phyloP scores from a whole-genome alignment of 2,888 invertebrate species.

The Tricholauxania praeusta region DNA sequence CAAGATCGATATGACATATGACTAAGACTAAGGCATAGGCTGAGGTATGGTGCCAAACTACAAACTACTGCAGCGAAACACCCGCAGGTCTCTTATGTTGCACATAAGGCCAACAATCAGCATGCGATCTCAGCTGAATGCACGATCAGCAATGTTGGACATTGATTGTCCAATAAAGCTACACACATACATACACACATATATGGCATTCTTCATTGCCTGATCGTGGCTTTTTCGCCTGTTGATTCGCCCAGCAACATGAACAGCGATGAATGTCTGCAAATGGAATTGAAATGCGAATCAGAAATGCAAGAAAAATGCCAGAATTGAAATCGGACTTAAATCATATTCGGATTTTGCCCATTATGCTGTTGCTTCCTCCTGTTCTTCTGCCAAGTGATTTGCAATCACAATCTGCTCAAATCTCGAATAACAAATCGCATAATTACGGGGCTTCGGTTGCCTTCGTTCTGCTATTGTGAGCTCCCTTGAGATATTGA shows the following conservation, averaged over 20 bases:
- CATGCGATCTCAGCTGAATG: constrained; percentile 56
- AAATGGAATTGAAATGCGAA: constrained; percentile 55
- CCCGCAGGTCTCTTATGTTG: constrained; percentile 20
- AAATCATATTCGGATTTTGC: constrained; percentile 58
- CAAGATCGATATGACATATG: constrained; percentile 34
- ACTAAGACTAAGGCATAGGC: neutral
- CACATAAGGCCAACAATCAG: constrained; percentile 48
- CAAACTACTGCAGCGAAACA: constrained; percentile 46
- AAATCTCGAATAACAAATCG: constrained; percentile 66
- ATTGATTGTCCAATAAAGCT: neutral
- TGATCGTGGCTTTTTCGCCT: constrained; percentile 5
- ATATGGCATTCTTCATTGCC: constrained; percentile 37
- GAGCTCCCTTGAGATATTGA: constrained; percentile 32
- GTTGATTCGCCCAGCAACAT: neutral
- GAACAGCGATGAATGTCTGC: constrained; percentile 16
- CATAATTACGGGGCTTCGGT: constrained; percentile 63
- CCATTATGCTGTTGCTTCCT: constrained; percentile 19
- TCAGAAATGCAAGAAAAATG: constrained; percentile 54
- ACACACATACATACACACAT: neutral
- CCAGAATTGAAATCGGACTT: constrained; percentile 66
- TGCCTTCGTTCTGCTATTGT: constrained; percentile 46
- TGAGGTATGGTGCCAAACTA: constrained; percentile 48
- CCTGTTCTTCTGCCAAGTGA: constrained; percentile 49
- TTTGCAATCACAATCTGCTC: constrained; percentile 65
- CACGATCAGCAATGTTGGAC: constrained; percentile 16